phyloP scores from a whole-genome alignment of 2,888 invertebrate species.

The Tenthredo mesomela region DNA sequence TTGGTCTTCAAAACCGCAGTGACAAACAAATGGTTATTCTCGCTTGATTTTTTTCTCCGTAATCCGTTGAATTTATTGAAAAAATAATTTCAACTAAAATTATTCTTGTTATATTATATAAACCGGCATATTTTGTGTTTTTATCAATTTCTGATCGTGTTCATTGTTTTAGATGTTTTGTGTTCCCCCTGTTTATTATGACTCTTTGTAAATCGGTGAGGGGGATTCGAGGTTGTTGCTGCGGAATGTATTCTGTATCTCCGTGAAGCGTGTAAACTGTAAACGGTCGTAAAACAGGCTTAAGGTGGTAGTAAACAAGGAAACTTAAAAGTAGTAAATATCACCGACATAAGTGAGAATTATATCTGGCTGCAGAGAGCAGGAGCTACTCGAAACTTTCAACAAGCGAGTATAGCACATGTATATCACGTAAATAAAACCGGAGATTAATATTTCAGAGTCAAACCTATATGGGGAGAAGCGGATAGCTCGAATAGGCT shows the following conservation, averaged over 20 bases:
- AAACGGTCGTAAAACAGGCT: constrained; percentile 40
- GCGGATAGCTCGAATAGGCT: neutral
- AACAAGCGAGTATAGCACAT: neutral
- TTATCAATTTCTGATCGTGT: neutral
- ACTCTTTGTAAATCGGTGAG: neutral
- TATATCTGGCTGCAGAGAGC: neutral
- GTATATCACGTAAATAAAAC: constrained; percentile 2
- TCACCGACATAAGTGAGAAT: neutral
- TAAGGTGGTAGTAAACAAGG: constrained; percentile 45
- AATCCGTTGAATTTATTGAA: neutral
- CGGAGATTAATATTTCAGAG: constrained; percentile 4
- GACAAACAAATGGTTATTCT: neutral
- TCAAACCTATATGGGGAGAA: neutral
- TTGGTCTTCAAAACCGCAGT: no score
- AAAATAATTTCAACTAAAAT: neutral
- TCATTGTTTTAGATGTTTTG: neutral
- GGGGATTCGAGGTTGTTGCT: constrained; percentile 2
- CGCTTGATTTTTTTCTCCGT: neutral
- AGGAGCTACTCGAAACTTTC: constrained; percentile 17
- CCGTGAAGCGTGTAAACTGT: constrained; percentile 35
- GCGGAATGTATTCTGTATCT: constrained; percentile 23
- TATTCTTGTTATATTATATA: neutral
- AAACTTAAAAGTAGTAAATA: constrained; percentile 41
- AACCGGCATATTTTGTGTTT: neutral
- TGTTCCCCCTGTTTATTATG: constrained; percentile 11